Base-by-base conservation (phyloP, 1,140 invertebrate genomes). In the Zaprionus taronus region DNA sequence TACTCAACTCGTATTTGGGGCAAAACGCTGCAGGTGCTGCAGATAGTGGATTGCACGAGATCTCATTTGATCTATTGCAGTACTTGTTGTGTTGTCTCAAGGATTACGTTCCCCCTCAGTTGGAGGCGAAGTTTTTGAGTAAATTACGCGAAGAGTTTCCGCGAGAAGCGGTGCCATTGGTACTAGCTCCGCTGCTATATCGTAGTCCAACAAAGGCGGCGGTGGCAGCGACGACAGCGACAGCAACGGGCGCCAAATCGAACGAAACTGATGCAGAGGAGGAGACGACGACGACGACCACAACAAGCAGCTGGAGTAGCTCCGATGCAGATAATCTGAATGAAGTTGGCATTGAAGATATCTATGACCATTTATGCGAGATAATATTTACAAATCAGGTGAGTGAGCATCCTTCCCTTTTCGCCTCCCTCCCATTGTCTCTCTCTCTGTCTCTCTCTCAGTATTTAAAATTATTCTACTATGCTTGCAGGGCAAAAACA, bases 181-280 rank as follows among this genome's bases (percentile, higher is more conserved):
- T 98, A 79, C 93, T 99, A 80, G 96, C 96, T 83, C 97, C 97
- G 91, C 94, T 98, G 51, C 94, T 98, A 49, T 98, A 98, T 93
- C 95, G 96, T 67, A 67, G 60, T 34, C 47, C 70, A 66, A 73
- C 41, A 2, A 47, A 47, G n/a, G 55, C 77, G 67, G 55, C 68
- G 7, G 76, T 55, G 53, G 51, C 63, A 9, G 56, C 71, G 57
- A 26, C 79, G 41, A 69, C 74, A 53, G 55, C 47, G 4, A n/a
- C 63, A 34, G 31, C 71, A 20, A 38, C 36, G 14, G 44, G 63
- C 12, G 49, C 72, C 34, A 74, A 74, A 51, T 63, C 66, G 26
- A 77, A 70, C 72, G 87, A 83, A 79, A 79, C 83, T 72, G 87
- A 87, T 92, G 83, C 86, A 56, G 77, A 90, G 57, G 80, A 77